Conservation (phyloP, 2,113 vertebrate species). For the Calidris pygmaea region DNA sequence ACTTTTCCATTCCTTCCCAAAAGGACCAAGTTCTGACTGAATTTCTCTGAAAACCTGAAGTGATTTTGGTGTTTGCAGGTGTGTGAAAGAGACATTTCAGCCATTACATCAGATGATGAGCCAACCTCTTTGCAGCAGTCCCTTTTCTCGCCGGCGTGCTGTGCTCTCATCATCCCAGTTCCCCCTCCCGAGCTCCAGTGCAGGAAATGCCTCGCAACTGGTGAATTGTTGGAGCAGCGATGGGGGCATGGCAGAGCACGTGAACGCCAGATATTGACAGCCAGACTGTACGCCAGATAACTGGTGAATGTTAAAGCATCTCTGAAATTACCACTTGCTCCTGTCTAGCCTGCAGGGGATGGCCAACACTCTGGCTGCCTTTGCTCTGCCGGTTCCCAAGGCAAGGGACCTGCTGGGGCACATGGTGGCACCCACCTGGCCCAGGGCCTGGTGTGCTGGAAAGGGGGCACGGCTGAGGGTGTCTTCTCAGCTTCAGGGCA, state of each 20-base stretch:
- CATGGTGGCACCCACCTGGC: rapidly evolving
- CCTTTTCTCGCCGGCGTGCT: rapidly evolving
- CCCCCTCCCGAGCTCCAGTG: background rate
- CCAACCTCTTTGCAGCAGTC: background rate
- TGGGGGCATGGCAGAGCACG: background rate
- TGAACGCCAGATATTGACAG: background rate
- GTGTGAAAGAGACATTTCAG: background rate
- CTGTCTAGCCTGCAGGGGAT: background rate
- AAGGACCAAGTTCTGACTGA: background rate
- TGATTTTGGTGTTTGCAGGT: background rate
- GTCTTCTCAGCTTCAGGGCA: background rate
- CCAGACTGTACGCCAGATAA: background rate
- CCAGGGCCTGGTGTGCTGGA: background rate
- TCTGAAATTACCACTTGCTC: background rate
- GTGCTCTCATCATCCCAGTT: background rate
- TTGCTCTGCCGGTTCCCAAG: background rate
- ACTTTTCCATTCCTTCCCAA: background rate
- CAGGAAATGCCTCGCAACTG: background rate
- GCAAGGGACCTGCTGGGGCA: background rate
- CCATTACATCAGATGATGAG: background rate
- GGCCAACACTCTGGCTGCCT: background rate
- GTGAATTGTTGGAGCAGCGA: rapidly evolving
- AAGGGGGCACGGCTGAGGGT: rapidly evolving
- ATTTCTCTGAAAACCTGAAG: background rate
- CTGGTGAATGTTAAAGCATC: background rate